Conservation (phyloP, 2,797 vertebrate species). For the Gastrophryne carolinensis region DNA sequence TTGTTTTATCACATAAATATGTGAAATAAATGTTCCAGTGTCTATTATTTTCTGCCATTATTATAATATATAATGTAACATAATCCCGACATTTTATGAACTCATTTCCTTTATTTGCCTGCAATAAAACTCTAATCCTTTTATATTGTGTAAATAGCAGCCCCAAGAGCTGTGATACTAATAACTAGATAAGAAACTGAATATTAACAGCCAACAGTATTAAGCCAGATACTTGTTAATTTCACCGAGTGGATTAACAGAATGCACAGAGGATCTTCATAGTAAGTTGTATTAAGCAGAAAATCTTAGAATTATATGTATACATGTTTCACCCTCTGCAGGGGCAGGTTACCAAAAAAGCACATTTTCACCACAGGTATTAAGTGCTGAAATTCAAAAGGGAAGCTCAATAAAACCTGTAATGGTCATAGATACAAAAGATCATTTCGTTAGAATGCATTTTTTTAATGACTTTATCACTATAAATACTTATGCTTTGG, state of each 20-base stretch:
- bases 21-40: background rate
- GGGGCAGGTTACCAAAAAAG: background rate
- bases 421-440: too few species aligned
- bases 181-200: constrained; percentile 37
- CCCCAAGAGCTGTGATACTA: constrained; percentile 38
- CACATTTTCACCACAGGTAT: background rate
- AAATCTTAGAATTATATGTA: background rate
- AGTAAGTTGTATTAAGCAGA: background rate
- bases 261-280: background rate
- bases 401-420: background rate
- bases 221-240: constrained; percentile 19
- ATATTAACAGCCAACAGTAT: constrained; percentile 36
- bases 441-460: too few species aligned
- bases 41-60: constrained; percentile 27
- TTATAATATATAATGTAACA: constrained; percentile 22
- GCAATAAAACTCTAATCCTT: constrained; percentile 40
- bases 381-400: background rate
- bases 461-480: too few species aligned
- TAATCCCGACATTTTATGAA: constrained; percentile 22
- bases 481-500: too few species aligned
- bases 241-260: constrained; percentile 15
- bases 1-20: background rate
- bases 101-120: constrained; percentile 29
- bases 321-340: background rate
- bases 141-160: constrained; percentile 38